Evolutionary conservation across 2,113 vertebrate species (phyloP).

Genomic region (Chaetorhynchus papuensis): DNA sequence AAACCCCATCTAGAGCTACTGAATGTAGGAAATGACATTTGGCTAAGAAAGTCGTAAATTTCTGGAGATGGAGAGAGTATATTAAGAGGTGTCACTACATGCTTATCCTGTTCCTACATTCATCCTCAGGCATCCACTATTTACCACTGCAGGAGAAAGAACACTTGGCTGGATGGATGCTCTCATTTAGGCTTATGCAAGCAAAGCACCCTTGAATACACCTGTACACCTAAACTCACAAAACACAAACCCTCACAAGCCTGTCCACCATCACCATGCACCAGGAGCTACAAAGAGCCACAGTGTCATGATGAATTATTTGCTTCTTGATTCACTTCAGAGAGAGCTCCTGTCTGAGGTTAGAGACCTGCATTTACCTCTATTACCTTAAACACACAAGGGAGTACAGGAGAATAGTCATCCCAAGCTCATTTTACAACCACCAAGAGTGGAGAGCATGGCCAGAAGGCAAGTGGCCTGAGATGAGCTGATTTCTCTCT

Average conservation of each 20-base stretch:
- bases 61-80: not conserved
- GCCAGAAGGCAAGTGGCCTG: not conserved
- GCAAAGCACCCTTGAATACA: not conserved
- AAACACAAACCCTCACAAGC: not conserved
- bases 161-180: not conserved
- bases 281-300: not conserved
- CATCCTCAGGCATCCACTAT: not conserved
- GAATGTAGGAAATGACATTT: not conserved
- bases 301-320: not conserved
- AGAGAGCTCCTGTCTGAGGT: not conserved
- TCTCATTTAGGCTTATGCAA: not conserved
- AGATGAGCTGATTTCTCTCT: not conserved
- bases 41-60: not conserved
- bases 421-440: not conserved
- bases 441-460: not conserved
- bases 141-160: not conserved
- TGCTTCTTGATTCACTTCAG: not conserved
- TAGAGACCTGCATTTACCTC: not conserved
- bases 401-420: accelerated
- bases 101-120: not conserved
- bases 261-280: not conserved
- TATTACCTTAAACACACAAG: not conserved
- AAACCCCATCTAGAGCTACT: not conserved
- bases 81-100: not conserved
- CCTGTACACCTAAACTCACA: not conserved